Evolutionary conservation across 2,888 invertebrate genomes (phyloP).

Genomic region (Drosophila longiperda): DNA sequence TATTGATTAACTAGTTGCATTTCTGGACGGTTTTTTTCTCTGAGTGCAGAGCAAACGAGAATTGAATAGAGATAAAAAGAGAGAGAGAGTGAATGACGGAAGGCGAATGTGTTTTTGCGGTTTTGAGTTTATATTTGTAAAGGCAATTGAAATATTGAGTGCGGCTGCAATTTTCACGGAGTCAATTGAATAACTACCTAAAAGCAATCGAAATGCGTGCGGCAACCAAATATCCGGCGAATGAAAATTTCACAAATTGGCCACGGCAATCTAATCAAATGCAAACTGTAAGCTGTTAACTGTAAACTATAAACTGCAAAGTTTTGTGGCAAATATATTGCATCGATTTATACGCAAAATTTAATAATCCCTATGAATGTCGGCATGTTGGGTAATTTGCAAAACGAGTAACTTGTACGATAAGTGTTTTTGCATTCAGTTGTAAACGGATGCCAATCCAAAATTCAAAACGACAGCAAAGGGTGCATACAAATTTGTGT

Average conservation of each 20-base stretch:
- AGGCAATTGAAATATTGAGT: conserved; percentile 33
- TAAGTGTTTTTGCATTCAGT: conserved; percentile 26
- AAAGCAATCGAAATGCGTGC: conserved; percentile 44
- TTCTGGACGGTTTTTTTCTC: not conserved
- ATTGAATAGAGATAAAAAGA: not conserved
- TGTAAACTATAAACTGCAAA: conserved; percentile 26
- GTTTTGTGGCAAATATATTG: conserved; percentile 7
- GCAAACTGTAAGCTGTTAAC: conserved; percentile 24
- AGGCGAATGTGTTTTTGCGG: conserved; percentile 36
- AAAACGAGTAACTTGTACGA: conserved; percentile 12
- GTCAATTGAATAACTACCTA: conserved; percentile 63
- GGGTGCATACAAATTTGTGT: conserved; percentile 2
- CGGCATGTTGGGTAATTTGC: conserved; percentile 59
- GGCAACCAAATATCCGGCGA: conserved; percentile 28
- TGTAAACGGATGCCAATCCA: conserved; percentile 46
- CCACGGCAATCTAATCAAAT: conserved; percentile 51
- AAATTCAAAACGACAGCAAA: conserved; percentile 51
- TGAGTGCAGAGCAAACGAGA: conserved; percentile 16
- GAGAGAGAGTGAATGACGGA: not conserved
- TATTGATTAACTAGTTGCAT: not conserved
- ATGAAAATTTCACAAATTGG: conserved; percentile 38
- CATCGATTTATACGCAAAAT: conserved; percentile 13
- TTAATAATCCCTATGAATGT: conserved; percentile 21
- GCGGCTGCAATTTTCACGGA: conserved; percentile 44
- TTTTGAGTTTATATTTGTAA: conserved; percentile 31